These are phyloP conservation scores for Redunca redunca DNA, from an alignment of 2,113 vertebrate genomes.

Conservation along the genomic window DNA sequence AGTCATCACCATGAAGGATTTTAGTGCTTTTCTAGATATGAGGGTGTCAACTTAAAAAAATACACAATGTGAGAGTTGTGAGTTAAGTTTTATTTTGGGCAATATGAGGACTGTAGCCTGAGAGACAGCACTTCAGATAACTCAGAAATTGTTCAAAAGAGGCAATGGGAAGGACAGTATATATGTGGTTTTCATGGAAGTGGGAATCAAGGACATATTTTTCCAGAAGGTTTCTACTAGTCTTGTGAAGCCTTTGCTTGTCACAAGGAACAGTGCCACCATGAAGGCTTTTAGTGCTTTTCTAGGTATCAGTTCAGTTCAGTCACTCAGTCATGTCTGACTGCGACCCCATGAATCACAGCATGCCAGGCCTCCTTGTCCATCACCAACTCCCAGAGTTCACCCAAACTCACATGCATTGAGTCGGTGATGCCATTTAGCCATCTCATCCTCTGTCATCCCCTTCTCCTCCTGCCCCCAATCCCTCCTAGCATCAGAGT, in stretches of 20 bases:
- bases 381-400: no score
- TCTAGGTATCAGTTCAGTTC: background rate
- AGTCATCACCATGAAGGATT: background rate
- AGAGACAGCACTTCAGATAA: background rate
- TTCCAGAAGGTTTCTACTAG: background rate
- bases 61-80: background rate
- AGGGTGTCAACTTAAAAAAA: background rate
- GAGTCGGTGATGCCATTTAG: no score
- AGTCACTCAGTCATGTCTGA: accelerated
- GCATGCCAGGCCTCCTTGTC: no score
- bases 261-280: background rate
- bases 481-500: no score
- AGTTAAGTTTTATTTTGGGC: background rate
- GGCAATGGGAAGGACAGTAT: background rate
- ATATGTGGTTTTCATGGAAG: background rate
- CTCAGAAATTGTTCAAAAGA: background rate
- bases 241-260: background rate
- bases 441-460: no score
- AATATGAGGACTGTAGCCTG: background rate
- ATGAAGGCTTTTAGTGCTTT: background rate
- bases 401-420: no score
- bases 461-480: no score
- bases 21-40: background rate
- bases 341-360: no score
- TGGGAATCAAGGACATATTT: background rate